A percentile compares a stretch with the other conserved stretches of the same genome.
Evolutionary conservation across 2,113 vertebrate species (phyloP).

Genomic region (Oncorhynchus tshawytscha): DNA sequence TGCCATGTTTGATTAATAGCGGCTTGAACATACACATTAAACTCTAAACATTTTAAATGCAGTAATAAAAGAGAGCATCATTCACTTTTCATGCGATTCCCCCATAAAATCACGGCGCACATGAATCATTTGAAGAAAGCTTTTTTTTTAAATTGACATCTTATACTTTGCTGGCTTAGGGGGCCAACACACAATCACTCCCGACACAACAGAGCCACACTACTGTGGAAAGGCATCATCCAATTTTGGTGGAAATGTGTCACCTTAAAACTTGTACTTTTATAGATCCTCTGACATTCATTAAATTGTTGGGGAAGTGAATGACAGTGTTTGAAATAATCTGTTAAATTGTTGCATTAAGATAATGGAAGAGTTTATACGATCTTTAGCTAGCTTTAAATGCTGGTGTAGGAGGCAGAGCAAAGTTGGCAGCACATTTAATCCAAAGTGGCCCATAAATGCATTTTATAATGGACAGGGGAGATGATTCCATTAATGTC

Average conservation of each 20-base stretch:
- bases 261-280: conserved; percentile 1
- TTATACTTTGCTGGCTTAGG: conserved; percentile 41
- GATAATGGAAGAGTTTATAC: conserved; percentile 35
- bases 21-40: conserved; percentile 64
- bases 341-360: conserved; percentile 38
- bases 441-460: conserved; percentile 36
- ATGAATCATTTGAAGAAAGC: conserved; percentile 59
- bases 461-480: conserved; percentile 17
- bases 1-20: conserved; percentile 68
- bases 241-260: conserved; percentile 20
- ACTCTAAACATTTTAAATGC: conserved; percentile 58
- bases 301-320: conserved; percentile 29
- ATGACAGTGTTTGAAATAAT: conserved; percentile 47
- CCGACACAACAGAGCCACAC: conserved; percentile 10
- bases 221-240: conserved; percentile 12
- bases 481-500: conserved; percentile 20
- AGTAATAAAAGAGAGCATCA: conserved; percentile 66
- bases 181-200: conserved; percentile 27
- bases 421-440: conserved; percentile 28
- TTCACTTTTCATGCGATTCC: conserved; percentile 62
- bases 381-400: conserved; percentile 35
- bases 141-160: conserved; percentile 48
- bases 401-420: conserved; percentile 10
- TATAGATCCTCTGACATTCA: conserved; percentile 15
- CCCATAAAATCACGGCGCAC: conserved; percentile 53